Base-by-base conservation (phyloP, 2,113 vertebrate genomes). In the Campylorhamphus procurvoides region DNA sequence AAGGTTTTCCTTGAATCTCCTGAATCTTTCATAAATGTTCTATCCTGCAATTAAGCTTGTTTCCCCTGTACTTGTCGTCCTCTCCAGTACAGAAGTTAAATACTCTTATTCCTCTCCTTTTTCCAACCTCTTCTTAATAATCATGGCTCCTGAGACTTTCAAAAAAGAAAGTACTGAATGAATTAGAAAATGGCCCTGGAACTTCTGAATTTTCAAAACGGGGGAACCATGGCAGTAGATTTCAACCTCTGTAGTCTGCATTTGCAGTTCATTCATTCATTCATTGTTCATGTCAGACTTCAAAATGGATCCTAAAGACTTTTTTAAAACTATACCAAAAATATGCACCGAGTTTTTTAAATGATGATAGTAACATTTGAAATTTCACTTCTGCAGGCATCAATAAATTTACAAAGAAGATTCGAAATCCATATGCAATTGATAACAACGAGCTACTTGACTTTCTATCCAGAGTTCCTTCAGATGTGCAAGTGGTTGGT, bases 321-420 rank as follows among this genome's bases (percentile, higher is more conserved):
- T 31, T 59, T 35, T 29, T 75, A 75, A 12, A 52, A 46, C 19
- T 89, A 91, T 53, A 27, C 24, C 19, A 68, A 60, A 90, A 78
- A 47, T 47, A 22, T 53, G 3, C 39, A 5, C n/a, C 59, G 37
- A 37, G 80, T 92, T 40, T 52, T 10, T 82, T 92, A 44, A 82
- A 42, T 42, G 10, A 63, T 76, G 42, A 56, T 47, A 80, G 56
- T 95, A 92, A 95, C 44, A 16, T 68, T 63, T 96, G 35, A 97
- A 87, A 46, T 96, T 28, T 96, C 66, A 35, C 68, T 97, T 96
- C 95, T 97, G 73, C 92, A 99, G 99, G 99, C 71, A 99, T 99
- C 93, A 99, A 99, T 98, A 99, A 99, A 98, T 99, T 99, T 98
- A 99, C 99, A 87, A 99, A 99, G 98, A 99, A 99, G 97, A 98